Base-by-base conservation (phyloP, 2,113 vertebrate species). In the Pseudopodoces humilis region DNA sequence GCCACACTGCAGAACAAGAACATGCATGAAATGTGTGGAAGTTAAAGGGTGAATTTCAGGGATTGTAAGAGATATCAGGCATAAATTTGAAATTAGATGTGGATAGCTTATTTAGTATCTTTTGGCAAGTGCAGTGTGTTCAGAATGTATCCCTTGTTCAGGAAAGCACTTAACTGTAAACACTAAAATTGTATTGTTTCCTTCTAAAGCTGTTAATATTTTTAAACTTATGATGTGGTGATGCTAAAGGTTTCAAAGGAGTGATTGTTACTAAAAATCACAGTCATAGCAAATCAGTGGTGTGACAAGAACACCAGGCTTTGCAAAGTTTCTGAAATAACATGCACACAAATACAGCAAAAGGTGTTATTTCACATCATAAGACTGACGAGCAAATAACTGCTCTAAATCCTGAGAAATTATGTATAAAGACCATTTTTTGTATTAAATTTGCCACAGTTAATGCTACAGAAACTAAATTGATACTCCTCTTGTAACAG, bases 401-500 rank as follows among this genome's bases (percentile, higher is more conserved):
- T 52, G 60, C 64, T 58, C 39, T 70, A 62, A 30, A n/a, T 65
- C 58, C 84, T 17, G 16, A 76, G 49, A 72, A 72, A 59, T 58
- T 0, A 94, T 83, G 18, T 62, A 72, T 55, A 43, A 80, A 69
- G 46, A 60, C 55, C 13, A 55, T 91, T 95, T 92, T 82, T 64
- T 14, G 53, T 94, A 85, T 30, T 44, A 76, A 92, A 92, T 58
- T 85, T 12, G 53, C 86, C 74, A 60, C 92, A 91, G 60, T 92
- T 94, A 91, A 76, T 69, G 81, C 81, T 91, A 91, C 74, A 76
- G 84, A 91, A 89, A 79, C 60, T 64, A 78, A 93, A 94, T 76
- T 63, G 83, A 74, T 86, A 31, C 46, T 72, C 18, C 16, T 75
- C 25, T 74, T 69, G 64, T 63, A 65, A 63, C 33, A 88, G 82